Evolutionary conservation across 2,888 invertebrate genomes (phyloP).

Genomic region (Slavum lentiscoides): DNA sequence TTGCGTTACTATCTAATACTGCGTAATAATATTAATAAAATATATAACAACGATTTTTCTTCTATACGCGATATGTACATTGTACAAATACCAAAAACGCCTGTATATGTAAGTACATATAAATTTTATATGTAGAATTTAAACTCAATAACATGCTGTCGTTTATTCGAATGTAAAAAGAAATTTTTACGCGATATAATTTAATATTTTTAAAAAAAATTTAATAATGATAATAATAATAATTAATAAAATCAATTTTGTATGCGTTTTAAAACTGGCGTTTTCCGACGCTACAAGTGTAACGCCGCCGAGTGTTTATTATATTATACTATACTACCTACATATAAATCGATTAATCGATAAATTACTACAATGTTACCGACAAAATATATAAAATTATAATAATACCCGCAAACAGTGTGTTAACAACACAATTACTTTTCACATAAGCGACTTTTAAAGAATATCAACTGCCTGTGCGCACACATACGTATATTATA

Average conservation of each 20-base stretch:
- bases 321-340: neutral
- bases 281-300: neutral
- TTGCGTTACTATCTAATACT: too few relatives aligned
- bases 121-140: slow-evolving; percentile 2
- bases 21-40: too few relatives aligned
- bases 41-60: too few relatives aligned
- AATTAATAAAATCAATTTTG: neutral
- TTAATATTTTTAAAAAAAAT: neutral
- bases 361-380: neutral
- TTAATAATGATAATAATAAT: too few relatives aligned
- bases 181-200: neutral
- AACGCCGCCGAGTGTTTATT: neutral
- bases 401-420: too few relatives aligned
- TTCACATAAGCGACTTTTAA: neutral
- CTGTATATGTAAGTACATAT: neutral
- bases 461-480: neutral
- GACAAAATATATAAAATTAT: neutral
- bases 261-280: neutral
- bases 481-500: neutral
- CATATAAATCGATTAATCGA: too few relatives aligned
- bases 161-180: neutral
- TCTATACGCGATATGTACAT: too few relatives aligned
- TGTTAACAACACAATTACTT: too few relatives aligned
- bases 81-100: too few relatives aligned
- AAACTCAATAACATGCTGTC: neutral